Conservation (phyloP, 2,797 vertebrate species). For the Buphagus erythrorhynchus region DNA sequence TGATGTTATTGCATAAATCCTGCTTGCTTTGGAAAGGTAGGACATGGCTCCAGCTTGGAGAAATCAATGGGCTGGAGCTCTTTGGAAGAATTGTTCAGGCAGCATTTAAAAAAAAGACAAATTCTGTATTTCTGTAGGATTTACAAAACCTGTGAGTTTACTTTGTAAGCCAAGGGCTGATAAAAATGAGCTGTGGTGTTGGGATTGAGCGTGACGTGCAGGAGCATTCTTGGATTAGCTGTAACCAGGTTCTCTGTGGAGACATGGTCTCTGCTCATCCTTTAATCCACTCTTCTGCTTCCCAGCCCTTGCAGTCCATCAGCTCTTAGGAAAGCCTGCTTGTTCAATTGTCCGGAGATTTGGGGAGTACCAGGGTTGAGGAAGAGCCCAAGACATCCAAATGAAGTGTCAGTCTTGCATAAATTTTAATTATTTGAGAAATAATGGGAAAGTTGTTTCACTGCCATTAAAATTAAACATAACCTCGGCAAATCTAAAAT, state of each 20-base stretch:
- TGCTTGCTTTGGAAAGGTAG: background rate
- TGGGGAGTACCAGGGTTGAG: background rate
- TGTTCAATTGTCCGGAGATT: background rate
- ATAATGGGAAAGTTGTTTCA: background rate
- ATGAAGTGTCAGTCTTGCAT: background rate
- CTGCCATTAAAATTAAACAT: background rate
- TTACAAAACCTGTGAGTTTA: background rate
- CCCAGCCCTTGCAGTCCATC: background rate
- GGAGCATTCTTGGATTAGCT: background rate
- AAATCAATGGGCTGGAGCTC: accelerated
- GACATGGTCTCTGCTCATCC: background rate
- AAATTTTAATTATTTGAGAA: background rate
- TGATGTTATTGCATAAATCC: background rate
- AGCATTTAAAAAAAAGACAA: background rate
- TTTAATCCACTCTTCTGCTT: background rate
- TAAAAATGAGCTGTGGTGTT: background rate
- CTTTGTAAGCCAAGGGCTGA: background rate
- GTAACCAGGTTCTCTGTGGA: background rate
- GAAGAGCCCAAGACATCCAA: background rate
- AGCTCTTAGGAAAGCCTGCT: background rate
- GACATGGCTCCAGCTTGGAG: background rate
- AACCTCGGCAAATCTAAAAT: background rate
- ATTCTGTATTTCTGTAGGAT: background rate
- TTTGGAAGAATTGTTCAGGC: background rate
- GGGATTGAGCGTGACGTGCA: background rate